Evolutionary conservation across 2,797 vertebrate genomes (phyloP).

Genomic region (Astyanax mexicanus): DNA sequence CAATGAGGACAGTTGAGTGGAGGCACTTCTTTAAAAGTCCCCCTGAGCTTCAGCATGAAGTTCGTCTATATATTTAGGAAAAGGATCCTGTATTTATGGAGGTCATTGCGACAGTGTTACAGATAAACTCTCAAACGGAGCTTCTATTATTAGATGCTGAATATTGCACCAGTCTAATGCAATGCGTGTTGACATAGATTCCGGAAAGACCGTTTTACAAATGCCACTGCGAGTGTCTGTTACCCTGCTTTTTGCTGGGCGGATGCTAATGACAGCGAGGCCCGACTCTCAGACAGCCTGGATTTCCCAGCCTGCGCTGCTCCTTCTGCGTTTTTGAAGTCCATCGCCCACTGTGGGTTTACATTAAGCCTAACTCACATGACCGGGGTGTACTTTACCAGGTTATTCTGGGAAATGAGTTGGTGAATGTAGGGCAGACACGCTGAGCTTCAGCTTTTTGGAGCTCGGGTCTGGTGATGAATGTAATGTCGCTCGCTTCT

Average conservation of each 20-base stretch:
- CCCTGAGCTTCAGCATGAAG: background rate
- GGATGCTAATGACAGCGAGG: slow-evolving; percentile 7
- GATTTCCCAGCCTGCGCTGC: slow-evolving; percentile 21
- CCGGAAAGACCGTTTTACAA: background rate
- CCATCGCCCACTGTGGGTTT: slow-evolving; percentile 51
- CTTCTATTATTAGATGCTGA: slow-evolving; percentile 19
- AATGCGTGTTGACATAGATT: slow-evolving; percentile 34
- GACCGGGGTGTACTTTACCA: slow-evolving; percentile 48
- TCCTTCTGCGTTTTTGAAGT: slow-evolving; percentile 64
- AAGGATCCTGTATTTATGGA: slow-evolving; percentile 13
- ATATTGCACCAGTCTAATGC: slow-evolving; percentile 36
- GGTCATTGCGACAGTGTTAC: slow-evolving; percentile 15
- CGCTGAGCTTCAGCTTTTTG: background rate
- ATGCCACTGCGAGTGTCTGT: slow-evolving; percentile 58
- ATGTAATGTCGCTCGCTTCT: background rate
- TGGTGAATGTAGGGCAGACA: slow-evolving; percentile 60
- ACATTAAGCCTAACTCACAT: slow-evolving; percentile 63
- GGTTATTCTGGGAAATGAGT: slow-evolving; percentile 61
- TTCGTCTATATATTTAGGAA: background rate
- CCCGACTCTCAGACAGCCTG: slow-evolving; percentile 51
- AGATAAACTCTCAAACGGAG: background rate
- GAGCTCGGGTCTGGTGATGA: background rate
- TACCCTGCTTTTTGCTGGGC: slow-evolving; percentile 59
- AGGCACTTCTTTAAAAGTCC: slow-evolving; percentile 5
- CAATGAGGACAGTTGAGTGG: background rate